phyloP scores from a whole-genome alignment of 1,140 invertebrate genomes.

The Epicauta chinensis region DNA sequence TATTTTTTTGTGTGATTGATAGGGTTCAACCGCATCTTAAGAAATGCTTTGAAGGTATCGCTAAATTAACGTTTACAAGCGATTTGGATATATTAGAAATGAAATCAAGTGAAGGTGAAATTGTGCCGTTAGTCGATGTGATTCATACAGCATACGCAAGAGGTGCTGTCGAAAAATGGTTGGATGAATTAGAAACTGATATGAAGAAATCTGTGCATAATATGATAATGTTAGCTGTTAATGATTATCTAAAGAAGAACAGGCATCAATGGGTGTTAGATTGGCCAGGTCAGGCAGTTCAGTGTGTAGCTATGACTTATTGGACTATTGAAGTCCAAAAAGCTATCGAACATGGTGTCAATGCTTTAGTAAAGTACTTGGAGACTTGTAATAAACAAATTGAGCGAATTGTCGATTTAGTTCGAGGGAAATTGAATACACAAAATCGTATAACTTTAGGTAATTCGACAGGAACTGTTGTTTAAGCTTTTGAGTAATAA shows the following conservation, averaged over 20 bases:
- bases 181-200: conserved; percentile 79
- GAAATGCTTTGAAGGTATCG: conserved; percentile 95
- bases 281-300: conserved; percentile 84
- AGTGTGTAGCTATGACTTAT: conserved; percentile 80
- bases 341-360: conserved; percentile 54
- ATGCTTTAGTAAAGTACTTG: conserved; percentile 50
- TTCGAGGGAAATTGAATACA: conserved; percentile 75
- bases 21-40: conserved; percentile 97
- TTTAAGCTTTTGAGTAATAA: too few species aligned
- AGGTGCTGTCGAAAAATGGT: conserved; percentile 96
- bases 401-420: conserved; percentile 75
- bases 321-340: conserved; percentile 85
- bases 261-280: conserved; percentile 76
- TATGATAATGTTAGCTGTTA: conserved; percentile 54
- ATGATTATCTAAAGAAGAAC: conserved; percentile 58
- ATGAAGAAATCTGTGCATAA: conserved; percentile 88
- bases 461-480: conserved; percentile 39
- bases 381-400: conserved; percentile 65
- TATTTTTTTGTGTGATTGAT: conserved; percentile 15
- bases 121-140: conserved; percentile 66
- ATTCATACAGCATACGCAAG: conserved; percentile 85
- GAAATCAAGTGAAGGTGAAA: conserved; percentile 83
- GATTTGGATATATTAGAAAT: conserved; percentile 84
- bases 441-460: conserved; percentile 88
- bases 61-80: conserved; percentile 77